Base-by-base conservation (phyloP, 2,113 vertebrate species). In the Vicugna pacos region DNA sequence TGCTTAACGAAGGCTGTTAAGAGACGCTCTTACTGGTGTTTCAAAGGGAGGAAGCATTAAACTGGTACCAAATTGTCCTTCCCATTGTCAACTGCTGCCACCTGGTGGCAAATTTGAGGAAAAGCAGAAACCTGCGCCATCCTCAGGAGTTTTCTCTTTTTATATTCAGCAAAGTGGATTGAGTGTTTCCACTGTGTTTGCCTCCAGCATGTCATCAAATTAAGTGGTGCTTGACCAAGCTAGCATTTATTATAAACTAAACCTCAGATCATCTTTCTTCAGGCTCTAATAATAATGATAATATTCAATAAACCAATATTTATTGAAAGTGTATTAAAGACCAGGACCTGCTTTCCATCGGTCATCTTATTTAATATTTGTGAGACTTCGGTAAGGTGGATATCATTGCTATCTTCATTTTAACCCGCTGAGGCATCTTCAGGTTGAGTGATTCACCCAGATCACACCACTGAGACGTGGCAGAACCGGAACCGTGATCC, bases 81-180 rank as follows among this genome's bases (percentile, higher is more conserved):
- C 54, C 22, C 92, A 13, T 92, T 97, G 75, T 88, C 93, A 86
- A 26, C 89, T 97, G 77, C 97, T 97, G 91, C 28, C 97, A 95
- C 13, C 98, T 97, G 75, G 95, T 97, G 98, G 97, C 85, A 70
- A 38, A 32, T 58, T 26, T 87, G 73, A 96, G 91, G 52, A 91
- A 96, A 15, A 96, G 69, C 97, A 96, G 67, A 83, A 64, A 70
- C 1, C 19, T 73, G 58, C 19, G 3, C 12, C 22, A 12, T 46
- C 26, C 1, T 15, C 10, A 79, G 5, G 26, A 13, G 60, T 46
- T n/a, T 80, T 84, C 19, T 96, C 22, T 77, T 79, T 70, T 82
- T 38, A 28, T 32, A 13, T 75, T 81, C 56, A 19, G 48, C 19
- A 65, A 89, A 62, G 32, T 73, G 38, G 2, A 60, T 48, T 0